Evolutionary conservation across 2,797 vertebrate genomes (phyloP), one percentile per base, ranked within the genome.

Genomic region (Pampus argenteus): DNA sequence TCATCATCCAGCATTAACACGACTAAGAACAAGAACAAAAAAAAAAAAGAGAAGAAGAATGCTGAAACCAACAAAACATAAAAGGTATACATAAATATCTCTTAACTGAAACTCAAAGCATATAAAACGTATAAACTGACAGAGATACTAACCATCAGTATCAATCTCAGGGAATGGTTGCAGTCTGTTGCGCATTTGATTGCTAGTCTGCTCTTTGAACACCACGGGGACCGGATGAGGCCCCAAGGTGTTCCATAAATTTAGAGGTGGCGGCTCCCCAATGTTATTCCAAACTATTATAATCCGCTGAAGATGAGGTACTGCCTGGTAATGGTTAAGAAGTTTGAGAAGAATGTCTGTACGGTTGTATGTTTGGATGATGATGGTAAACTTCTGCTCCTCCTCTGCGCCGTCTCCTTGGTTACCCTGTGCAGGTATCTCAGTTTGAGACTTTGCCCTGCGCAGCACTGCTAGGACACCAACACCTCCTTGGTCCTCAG

Each of bases 1-100:
- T 98, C 97, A 25, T 99, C 98, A 83, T 99, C 97, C 89, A 98
- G 92, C 97, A 99, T 97, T 76, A 99, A 83, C 66, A 98, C 94
- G 68, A 95, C 97, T 99, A 9, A 55, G 45, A 23, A 57, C 58
- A 4, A 64, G 18, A 65, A 49, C 14, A 74, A 50, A 82, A 13
- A 36, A 26, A 2, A 31, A 61, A n/a, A 0, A 66, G 1, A 36
- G 25, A 47, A 28, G 25, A 28, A 44, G 28, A 0, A 25, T 9
- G 13, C 40, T 48, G 3, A 52, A 28, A 49, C 2, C 38, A 17
- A 45, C 9, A 36, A 29, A 51, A 48, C 8, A 48, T 13, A 29
- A 0, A 0, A 31, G 3, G 10, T 44, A 8, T 18, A 5, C 1
- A 48, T 9, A 14, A 10, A 0, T 22, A 47, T 11, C 9, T 51